These are phyloP conservation scores for Zelostemma sp. DNA, from an alignment of 1,140 invertebrate species.

Conservation along the genomic window DNA sequence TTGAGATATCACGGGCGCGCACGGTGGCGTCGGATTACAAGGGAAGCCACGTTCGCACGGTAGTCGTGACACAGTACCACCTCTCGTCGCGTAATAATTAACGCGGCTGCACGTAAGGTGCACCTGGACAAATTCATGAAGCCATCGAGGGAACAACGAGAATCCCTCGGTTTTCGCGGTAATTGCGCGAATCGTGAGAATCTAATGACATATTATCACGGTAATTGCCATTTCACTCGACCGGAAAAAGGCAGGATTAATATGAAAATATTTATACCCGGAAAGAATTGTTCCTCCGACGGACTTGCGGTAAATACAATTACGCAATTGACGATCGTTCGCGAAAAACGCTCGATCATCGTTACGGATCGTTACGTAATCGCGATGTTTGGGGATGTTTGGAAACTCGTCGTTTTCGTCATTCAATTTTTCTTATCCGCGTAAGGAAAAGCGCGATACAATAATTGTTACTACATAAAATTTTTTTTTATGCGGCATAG, in stretches of 20 bases:
- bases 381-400: too few species aligned
- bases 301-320: neutral
- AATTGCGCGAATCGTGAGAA: neutral
- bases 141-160: neutral
- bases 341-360: neutral
- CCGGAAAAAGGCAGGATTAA: neutral
- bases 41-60: neutral
- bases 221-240: neutral
- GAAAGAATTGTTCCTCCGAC: neutral
- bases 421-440: too few species aligned
- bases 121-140: neutral
- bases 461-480: too few species aligned
- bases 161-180: neutral
- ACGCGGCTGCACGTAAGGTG: neutral
- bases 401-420: too few species aligned
- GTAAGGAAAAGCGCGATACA: too few species aligned
- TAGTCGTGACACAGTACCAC: neutral
- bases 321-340: neutral
- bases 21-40: neutral
- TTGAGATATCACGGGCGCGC: too few species aligned
- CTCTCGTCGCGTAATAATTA: neutral
- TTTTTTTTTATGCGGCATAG: too few species aligned
- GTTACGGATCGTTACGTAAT: neutral
- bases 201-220: constrained; percentile 1
- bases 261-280: neutral